phyloP scores from a whole-genome alignment of 2,113 vertebrate genomes.

The Butastur rufipennis region DNA sequence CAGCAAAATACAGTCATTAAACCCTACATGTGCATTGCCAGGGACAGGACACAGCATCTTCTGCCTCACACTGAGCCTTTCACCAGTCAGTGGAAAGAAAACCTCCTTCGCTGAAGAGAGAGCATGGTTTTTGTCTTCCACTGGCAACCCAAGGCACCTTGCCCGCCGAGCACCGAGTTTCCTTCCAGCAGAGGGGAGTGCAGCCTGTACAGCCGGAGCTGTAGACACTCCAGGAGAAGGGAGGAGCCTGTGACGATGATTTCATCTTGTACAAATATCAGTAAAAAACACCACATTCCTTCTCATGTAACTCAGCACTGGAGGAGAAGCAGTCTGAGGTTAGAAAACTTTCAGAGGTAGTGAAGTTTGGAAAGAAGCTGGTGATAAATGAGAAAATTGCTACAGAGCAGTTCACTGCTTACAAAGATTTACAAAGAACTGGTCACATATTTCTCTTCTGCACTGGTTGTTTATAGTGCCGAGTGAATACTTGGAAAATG shows the following conservation, averaged over 20 bases:
- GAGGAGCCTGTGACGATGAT: not conserved
- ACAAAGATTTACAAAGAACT: not conserved
- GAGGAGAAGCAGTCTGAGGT: not conserved
- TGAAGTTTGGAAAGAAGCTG: not conserved
- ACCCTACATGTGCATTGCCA: fast-evolving
- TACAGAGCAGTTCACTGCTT: not conserved
- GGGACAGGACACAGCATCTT: not conserved
- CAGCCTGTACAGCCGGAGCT: not conserved
- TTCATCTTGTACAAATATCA: not conserved
- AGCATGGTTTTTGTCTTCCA: not conserved
- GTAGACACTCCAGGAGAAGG: not conserved
- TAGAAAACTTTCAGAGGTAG: not conserved
- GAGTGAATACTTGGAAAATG: not conserved
- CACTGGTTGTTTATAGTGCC: fast-evolving
- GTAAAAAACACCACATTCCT: not conserved
- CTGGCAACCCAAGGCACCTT: not conserved
- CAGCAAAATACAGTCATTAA: not conserved
- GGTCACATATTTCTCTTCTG: not conserved
- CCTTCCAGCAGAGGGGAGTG: constrained; percentile 57
- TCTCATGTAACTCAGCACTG: not conserved
- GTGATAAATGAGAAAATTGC: not conserved
- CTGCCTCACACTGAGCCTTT: not conserved
- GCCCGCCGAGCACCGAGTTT: not conserved
- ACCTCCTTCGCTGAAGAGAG: not conserved
- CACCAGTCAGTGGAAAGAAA: not conserved